Base-by-base conservation (phyloP, 2,113 vertebrate species). In the Empidonax alnorum region DNA sequence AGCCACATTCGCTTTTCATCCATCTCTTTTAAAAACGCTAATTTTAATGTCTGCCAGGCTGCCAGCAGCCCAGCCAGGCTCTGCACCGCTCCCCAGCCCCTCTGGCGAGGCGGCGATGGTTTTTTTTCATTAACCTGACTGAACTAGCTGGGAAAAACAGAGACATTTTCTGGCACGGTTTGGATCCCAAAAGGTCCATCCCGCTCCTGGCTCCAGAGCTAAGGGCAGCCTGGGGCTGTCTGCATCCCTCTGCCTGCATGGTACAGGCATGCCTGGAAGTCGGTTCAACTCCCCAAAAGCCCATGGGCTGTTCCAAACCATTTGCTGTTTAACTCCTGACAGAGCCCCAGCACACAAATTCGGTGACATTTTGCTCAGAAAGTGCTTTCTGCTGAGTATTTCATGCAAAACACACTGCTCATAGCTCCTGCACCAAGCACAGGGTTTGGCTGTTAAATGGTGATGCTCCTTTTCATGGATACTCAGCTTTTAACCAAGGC, bases 91-190 rank as follows among this genome's bases (percentile, higher is more conserved):
- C 37, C 58, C 8, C 12, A 67, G 62, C 42, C 47, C 82, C 67
- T 84, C 63, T 0, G 0, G 62, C 3, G 0, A 83, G 50, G 59
- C 15, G 2, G 18, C 3, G 2, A 30, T 30, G 42, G 4, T 6
- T 53, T 58, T 13, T 13, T 73, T 87, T 73, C 33, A 84, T 87
- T 42, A 93, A 89, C 80, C 41, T 25, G 5, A 33, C 58, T 22
- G 22, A 93, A 85, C 28, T 24, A 39, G 59, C 15, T 49, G 73
- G 42, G 61, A 55, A 65, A 72, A 65, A 8, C 23, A 69, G 49
- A 90, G 56, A 21, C 0, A 12, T 25, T 84, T 89, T 49, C 77
- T 76, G 81, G 81, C 68, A 68, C 4, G 1, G 67, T 21, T 37
- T 7, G 59, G 63, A 76, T 69, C 24, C 42, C 42, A 10, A 50